Evolutionary conservation across 2,113 vertebrate species (phyloP).

Genomic region (Sterrhoptilus dennistouni): DNA sequence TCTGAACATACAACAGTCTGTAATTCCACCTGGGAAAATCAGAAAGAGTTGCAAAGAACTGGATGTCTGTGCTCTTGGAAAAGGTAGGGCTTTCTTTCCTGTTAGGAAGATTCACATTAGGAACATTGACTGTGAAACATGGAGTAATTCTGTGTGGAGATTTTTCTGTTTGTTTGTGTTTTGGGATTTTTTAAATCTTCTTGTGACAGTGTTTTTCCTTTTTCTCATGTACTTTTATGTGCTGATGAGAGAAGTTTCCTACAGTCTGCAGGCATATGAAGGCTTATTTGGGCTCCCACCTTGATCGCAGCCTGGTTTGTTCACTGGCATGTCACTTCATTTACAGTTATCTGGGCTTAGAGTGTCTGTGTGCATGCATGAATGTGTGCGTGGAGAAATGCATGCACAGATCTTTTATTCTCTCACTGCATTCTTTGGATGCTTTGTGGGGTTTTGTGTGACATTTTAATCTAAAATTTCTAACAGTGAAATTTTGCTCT

Average conservation of each 20-base stretch:
- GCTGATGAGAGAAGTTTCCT: background rate
- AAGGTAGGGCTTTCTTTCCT: background rate
- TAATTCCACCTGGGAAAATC: background rate
- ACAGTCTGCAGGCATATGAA: background rate
- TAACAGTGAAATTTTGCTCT: background rate
- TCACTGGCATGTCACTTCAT: background rate
- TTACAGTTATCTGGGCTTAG: background rate
- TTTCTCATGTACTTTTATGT: background rate
- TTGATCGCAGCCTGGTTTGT: background rate
- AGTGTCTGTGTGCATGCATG: too few species aligned
- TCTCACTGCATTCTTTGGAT: background rate
- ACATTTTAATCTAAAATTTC: background rate
- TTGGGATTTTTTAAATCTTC: background rate
- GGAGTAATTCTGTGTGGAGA: accelerated
- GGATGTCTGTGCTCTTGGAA: background rate
- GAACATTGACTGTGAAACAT: background rate
- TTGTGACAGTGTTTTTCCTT: background rate
- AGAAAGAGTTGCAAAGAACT: background rate
- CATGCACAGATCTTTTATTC: background rate
- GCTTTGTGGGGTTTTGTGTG: background rate
- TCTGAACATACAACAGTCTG: background rate
- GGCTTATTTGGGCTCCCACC: background rate
- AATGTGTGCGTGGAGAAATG: background rate
- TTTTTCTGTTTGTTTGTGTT: background rate
- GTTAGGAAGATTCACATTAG: background rate